Base-by-base conservation (phyloP, 2,888 invertebrate genomes). In the Proisotoma minuta region DNA sequence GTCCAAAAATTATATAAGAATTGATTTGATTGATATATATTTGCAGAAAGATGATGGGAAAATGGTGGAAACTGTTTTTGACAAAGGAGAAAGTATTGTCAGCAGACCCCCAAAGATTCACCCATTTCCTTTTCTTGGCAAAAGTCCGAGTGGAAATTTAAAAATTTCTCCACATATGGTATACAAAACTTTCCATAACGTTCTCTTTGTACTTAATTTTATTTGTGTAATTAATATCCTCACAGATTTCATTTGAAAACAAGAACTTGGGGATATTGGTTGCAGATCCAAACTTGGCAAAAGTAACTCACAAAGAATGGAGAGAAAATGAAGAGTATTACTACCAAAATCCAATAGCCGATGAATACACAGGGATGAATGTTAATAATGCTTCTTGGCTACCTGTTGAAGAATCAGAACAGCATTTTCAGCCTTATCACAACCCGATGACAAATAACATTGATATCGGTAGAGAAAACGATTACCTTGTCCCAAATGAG, bases 211-310 rank as follows among this genome's bases (percentile, higher is more conserved):
- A 47, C 5, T 47, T 12, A 8, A 18, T n/a, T 8, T 20, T 5
- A 5, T 47, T 10, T 47, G 47, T 34, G 10, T 22, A 20, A 43
- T 47, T 39, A n/a, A n/a, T n/a, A n/a, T n/a, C n/a, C n/a, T n/a
- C n/a, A 28, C 29, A 70, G 70, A 40, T 70, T 52, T 65, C 70
- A 0, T 70, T 64, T 58, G 66, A 70, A 57, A 63, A 60, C 54
- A 60, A 62, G 43, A 54, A 70, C 49, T 53, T 70, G 18, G 59
- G 64, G 0, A 62, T 70, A n/a, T 57, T 70, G 12, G 63, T 68
- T 1, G 66, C 62, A 10, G 60, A 70, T 49, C 68, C 64, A 1
- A 43, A 20, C 8, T 49, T 40, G 28, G 62, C 59, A 1, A 23
- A 51, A 23, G 34, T 62, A 15, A 4, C 29, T 5, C 58, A 62